Percentiles rank a stretch among this genome's conserved stretches.
These are phyloP conservation scores for Prietella phreatophila DNA, from an alignment of 2,113 vertebrate genomes.

Conservation along the genomic window DNA sequence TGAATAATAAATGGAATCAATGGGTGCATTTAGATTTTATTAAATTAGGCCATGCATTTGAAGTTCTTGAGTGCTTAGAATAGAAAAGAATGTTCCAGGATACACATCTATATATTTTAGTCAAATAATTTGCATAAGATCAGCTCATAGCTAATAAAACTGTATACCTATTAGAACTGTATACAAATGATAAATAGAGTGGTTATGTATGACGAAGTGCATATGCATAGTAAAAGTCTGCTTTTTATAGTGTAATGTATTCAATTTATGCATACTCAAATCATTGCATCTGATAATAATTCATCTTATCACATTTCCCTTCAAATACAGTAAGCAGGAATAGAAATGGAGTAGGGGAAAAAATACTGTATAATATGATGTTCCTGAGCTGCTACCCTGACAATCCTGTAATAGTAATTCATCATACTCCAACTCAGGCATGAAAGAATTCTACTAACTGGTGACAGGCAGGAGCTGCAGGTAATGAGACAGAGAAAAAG, in stretches of 20 bases:
- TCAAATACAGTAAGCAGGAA: not conserved
- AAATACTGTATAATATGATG: not conserved
- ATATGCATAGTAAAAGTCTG: not conserved
- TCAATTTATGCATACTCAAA: not conserved
- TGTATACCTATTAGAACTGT: not conserved
- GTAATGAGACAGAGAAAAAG: not conserved
- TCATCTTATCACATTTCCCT: not conserved
- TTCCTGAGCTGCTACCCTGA: not conserved
- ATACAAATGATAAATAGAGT: not conserved
- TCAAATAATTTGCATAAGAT: not conserved
- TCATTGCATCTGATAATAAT: not conserved
- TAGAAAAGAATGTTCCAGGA: not conserved
- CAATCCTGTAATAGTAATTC: not conserved
- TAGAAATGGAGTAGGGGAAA: not conserved
- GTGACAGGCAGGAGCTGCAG: not conserved
- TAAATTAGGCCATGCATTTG: slow-evolving; percentile 40
- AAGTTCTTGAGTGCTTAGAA: slow-evolving; percentile 3
- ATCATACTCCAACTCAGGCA: slow-evolving; percentile 9
- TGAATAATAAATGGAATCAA: slow-evolving; percentile 46
- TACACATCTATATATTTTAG: not conserved
- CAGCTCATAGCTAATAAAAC: not conserved
- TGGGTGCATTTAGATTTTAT: slow-evolving; percentile 24
- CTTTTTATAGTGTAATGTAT: not conserved
- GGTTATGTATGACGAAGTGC: not conserved
- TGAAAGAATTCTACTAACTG: not conserved